Evolutionary conservation across 2,888 invertebrate genomes (phyloP).

Genomic region (Plemyria rubiginata): DNA sequence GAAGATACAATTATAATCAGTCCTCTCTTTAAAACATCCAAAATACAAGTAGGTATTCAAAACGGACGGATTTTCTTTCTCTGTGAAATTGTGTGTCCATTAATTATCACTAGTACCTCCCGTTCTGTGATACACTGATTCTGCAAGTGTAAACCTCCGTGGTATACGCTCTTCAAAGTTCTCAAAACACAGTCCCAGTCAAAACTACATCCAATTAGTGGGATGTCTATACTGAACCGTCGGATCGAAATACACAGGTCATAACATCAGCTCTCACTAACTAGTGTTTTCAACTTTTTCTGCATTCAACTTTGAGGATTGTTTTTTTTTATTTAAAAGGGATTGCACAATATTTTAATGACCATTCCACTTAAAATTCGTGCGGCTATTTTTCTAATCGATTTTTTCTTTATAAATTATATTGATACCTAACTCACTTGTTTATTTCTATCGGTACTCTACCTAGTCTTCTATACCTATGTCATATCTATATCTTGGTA

Average conservation of each 20-base stretch:
- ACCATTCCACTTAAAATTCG: neutral
- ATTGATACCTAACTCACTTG: too few relatives aligned
- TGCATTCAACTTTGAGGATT: slow-evolving; percentile 18
- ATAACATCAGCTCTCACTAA: neutral
- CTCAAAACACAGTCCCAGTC: slow-evolving; percentile 43
- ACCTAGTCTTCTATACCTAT: too few relatives aligned
- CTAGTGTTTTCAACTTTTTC: slow-evolving; percentile 14
- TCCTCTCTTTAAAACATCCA: too few relatives aligned
- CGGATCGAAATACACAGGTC: slow-evolving; percentile 24
- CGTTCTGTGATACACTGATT: neutral
- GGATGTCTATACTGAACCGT: slow-evolving; percentile 42
- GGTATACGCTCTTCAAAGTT: slow-evolving; percentile 32
- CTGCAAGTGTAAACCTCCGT: neutral
- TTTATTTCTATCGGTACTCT: too few relatives aligned
- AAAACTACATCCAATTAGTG: slow-evolving; percentile 53
- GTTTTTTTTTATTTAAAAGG: neutral
- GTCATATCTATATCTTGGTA: too few relatives aligned
- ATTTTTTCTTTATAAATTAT: too few relatives aligned
- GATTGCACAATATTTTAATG: neutral
- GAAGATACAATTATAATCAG: too few relatives aligned
- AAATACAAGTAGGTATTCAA: too few relatives aligned
- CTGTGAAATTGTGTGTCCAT: neutral
- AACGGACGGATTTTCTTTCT: too few relatives aligned
- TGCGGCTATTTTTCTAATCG: too few relatives aligned
- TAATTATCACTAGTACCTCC: neutral